Percentiles rank a stretch among this genome's conserved stretches.
phyloP scores from a whole-genome alignment of 2,797 vertebrate genomes.

The Dipus sagitta region DNA sequence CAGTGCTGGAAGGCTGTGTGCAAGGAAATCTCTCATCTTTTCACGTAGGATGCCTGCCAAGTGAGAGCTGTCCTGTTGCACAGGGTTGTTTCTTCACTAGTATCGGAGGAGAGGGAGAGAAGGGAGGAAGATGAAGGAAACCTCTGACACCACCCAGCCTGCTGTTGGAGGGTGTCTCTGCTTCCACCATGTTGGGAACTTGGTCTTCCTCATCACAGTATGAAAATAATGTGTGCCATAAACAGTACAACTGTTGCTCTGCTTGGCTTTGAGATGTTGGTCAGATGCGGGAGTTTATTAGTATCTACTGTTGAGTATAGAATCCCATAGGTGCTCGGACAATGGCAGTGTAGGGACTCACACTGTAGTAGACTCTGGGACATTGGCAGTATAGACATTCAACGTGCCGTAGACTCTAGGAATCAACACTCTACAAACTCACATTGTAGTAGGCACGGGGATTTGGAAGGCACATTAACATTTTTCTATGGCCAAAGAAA shows the following conservation, averaged over 20 bases:
- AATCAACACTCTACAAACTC: no score
- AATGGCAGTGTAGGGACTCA: no score
- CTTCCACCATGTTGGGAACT: background rate
- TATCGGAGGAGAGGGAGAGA: background rate
- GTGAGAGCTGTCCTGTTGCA: background rate
- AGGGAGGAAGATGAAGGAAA: fast-evolving
- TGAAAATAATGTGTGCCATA: background rate
- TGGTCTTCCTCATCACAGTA: background rate
- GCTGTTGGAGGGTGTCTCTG: fast-evolving
- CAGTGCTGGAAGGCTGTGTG: background rate
- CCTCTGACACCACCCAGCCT: fast-evolving
- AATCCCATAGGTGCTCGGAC: background rate
- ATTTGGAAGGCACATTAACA: fast-evolving
- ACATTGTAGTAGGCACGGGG: no score
- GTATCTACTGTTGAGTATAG: background rate
- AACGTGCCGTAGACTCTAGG: no score
- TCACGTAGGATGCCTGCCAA: no score
- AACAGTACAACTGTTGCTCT: fast-evolving
- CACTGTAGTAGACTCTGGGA: no score
- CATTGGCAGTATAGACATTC: no score
- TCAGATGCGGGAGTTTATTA: background rate
- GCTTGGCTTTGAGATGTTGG: background rate
- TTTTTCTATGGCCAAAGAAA: background rate
- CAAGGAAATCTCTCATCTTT: background rate
- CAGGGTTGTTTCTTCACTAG: fast-evolving